Conservation (phyloP, 1,140 invertebrate species). For the Rhizoglyphus robini region DNA sequence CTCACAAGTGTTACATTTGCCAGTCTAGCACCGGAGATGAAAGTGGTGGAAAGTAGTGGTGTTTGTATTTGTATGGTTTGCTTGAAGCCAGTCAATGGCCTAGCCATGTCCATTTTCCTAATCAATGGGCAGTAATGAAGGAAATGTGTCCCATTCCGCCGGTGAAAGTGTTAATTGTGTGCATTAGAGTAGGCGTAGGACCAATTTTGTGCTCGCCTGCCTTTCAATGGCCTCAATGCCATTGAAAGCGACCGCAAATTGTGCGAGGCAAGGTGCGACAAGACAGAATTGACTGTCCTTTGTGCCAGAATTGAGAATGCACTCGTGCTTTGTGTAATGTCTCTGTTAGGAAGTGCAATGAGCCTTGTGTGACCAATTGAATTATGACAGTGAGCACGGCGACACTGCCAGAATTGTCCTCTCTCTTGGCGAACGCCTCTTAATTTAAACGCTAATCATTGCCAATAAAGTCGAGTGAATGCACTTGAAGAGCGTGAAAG, state of each 20-base stretch:
- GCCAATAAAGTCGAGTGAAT: background rate
- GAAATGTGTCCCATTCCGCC: background rate
- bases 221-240: background rate
- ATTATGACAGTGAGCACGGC: background rate
- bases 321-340: too few relatives aligned
- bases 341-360: background rate
- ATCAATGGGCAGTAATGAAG: constrained; percentile 10
- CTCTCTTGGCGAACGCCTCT: constrained; percentile 1
- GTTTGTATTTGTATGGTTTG: too few relatives aligned
- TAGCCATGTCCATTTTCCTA: constrained; percentile 14
- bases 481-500: constrained; percentile 1
- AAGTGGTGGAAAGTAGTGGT: too few relatives aligned
- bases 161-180: constrained; percentile 7
- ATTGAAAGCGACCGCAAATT: background rate
- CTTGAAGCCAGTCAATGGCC: too few relatives aligned
- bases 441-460: constrained; percentile 12
- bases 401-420: background rate
- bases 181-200: constrained; percentile 3
- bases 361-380: constrained; percentile 4
- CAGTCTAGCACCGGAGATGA: too few relatives aligned
- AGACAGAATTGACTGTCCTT: background rate
- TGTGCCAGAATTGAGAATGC: background rate
- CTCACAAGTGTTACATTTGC: background rate
- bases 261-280: constrained; percentile 1
- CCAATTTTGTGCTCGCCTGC: constrained; percentile 6